Base-by-base conservation (phyloP, 2,888 invertebrate genomes). In the Chymomyza procnemis region DNA sequence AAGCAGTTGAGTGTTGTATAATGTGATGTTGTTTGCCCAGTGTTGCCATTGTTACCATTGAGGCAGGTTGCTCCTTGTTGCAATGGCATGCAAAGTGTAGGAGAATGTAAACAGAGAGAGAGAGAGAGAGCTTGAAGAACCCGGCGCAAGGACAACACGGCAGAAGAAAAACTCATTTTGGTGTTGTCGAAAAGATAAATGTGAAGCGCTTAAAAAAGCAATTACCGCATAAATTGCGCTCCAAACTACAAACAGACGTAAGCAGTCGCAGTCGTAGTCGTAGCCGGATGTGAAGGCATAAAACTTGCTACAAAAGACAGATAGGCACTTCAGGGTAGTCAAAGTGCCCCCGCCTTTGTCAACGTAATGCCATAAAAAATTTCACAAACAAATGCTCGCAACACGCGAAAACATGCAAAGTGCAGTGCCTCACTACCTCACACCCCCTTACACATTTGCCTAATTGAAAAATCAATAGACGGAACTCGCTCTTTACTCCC, bases 221-320 rank as follows among this genome's bases (percentile, higher is more conserved):
- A 88, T 88, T 88, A 89, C 88, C 88, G 76, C 83, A 88, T 87
- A 88, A 89, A 89, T 87, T 88, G 87, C 75, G 79, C 81, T 41
- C 61, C 19, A 6, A 26, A 56, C 61, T 41, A 30, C 60, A 69
- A 66, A 68, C 56, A 59, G 71, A 71, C 68, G 71, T 74, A 70
- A 73, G 68, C 71, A 66, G 65, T 65, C 73, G 66, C 46, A 59
- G n/a, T 34, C 60, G 50, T 12, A 57, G 34, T 41, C 57, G 46
- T 66, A 71, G 59, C 75, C 66, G 82, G 82, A 76, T 80, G 81
- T 66, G 77, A 59, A n/a, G 71, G 70, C 79, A 84, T 72, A 71
- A 84, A 81, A 84, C 76, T 86, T 81, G 81, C 66, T 78, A 78
- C 81, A 84, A 83, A 78, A 71, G 71, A 72, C 68, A 67, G 62